Percentiles rank a stretch among this genome's conserved stretches.
Conservation (phyloP, 2,113 vertebrate genomes). For the Equus przewalskii region DNA sequence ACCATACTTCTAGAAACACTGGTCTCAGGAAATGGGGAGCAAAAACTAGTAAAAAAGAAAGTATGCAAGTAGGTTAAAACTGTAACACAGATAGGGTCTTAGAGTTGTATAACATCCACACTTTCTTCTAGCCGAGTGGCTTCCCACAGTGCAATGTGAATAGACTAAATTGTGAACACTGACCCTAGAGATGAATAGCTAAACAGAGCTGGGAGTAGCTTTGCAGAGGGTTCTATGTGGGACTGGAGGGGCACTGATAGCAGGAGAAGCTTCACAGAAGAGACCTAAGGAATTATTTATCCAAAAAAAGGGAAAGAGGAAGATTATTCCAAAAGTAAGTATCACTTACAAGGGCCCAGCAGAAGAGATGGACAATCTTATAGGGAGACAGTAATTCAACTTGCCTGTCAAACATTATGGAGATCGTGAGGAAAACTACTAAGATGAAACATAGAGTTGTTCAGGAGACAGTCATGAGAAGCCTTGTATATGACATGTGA, state of each 20-base stretch:
- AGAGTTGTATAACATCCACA: not conserved
- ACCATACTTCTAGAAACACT: not conserved
- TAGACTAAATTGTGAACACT: not conserved
- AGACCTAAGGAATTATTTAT: not conserved
- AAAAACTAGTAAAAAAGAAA: not conserved
- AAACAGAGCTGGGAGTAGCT: not conserved
- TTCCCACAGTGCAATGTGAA: not conserved
- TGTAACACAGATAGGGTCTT: not conserved
- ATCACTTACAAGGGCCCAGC: not conserved
- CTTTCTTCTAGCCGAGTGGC: not conserved
- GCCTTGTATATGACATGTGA: not conserved
- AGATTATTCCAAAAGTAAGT: not conserved
- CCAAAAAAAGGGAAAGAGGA: not conserved
- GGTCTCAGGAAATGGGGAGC: not conserved
- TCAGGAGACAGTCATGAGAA: not conserved
- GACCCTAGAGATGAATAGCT: not conserved
- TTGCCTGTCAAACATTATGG: not conserved
- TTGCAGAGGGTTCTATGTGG: accelerated
- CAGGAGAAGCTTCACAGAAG: not conserved
- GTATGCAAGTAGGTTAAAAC: not conserved
- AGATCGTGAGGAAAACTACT: not conserved
- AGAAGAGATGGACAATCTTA: not conserved
- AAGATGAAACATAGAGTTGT: not conserved
- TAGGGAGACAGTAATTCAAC: not conserved
- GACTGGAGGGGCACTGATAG: not conserved